Evolutionary conservation across 2,797 vertebrate species (phyloP).

Genomic region (Tolypeutes matacus): DNA sequence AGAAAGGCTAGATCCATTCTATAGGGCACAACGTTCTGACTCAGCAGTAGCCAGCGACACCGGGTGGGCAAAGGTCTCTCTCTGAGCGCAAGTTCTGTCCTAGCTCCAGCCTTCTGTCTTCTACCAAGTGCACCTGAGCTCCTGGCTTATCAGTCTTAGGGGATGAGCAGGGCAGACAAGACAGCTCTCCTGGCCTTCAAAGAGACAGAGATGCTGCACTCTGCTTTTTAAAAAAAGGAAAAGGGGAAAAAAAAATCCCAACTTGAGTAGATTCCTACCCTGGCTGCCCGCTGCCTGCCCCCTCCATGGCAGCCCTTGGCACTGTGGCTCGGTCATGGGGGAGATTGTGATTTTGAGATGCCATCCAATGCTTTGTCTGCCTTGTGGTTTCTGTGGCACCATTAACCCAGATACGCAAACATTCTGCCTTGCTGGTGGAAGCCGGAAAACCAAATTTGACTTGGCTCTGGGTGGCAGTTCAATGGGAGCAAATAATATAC

Average conservation of each 20-base stretch:
- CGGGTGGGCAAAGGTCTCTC: neutral
- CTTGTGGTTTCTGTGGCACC: conserved; percentile 31
- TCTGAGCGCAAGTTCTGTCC: neutral
- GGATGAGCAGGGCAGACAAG: neutral
- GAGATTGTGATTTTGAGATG: too few relatives aligned
- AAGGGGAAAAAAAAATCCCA: neutral
- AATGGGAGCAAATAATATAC: neutral
- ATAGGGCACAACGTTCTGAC: neutral
- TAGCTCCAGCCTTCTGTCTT: neutral
- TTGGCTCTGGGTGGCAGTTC: neutral
- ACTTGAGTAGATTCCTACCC: neutral
- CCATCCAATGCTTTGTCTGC: neutral
- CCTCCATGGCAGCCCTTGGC: neutral
- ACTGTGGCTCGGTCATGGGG: neutral
- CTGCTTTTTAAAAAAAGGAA: neutral
- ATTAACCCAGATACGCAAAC: neutral
- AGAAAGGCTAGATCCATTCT: neutral
- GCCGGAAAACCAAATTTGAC: neutral
- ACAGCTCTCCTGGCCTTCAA: neutral
- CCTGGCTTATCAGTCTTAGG: neutral
- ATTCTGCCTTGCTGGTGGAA: neutral
- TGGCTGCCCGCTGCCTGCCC: neutral
- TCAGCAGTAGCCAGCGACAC: accelerated
- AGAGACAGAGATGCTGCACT: neutral
- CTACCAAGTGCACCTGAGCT: neutral